These are phyloP conservation scores for Siphamia tubifer DNA, from an alignment of 2,113 vertebrate genomes.

Conservation along the genomic window DNA sequence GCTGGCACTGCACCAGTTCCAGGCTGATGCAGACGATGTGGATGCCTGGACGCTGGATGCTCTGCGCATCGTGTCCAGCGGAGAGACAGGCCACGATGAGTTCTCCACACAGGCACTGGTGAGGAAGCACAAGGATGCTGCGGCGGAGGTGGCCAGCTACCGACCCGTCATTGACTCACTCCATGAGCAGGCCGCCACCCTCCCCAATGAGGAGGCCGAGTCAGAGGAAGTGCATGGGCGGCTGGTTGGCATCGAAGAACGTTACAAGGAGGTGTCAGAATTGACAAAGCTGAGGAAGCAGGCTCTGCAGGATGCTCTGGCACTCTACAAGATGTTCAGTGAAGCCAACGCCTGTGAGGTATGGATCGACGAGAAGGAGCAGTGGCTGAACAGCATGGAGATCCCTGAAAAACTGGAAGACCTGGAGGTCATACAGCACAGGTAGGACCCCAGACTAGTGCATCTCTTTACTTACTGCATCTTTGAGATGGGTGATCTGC, in stretches of 20 bases:
- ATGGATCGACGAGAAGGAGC: slow-evolving; percentile 97
- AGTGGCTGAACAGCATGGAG: slow-evolving; percentile 94
- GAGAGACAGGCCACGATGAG: slow-evolving; percentile 92
- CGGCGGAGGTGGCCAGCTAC: slow-evolving; percentile 90
- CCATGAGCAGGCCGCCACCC: slow-evolving; percentile 84
- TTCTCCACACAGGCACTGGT: slow-evolving; percentile 96
- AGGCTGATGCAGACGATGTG: slow-evolving; percentile 89
- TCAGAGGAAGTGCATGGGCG: slow-evolving; percentile 83
- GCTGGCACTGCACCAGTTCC: slow-evolving; percentile 91
- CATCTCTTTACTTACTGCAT: rapidly evolving
- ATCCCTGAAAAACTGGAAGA: slow-evolving; percentile 96
- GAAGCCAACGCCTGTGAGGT: slow-evolving; percentile 94
- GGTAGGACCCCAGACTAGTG: slow-evolving; percentile 70
- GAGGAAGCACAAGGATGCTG: slow-evolving; percentile 94
- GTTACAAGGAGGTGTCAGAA: slow-evolving; percentile 90
- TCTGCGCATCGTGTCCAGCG: slow-evolving; percentile 92
- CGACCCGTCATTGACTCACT: slow-evolving; percentile 88
- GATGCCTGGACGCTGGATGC: slow-evolving; percentile 95
- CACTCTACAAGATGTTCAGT: slow-evolving; percentile 95
- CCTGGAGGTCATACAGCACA: slow-evolving; percentile 95
- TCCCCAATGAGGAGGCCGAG: slow-evolving; percentile 79
- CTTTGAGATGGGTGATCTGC: too few relatives aligned
- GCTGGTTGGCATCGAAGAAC: slow-evolving; percentile 90
- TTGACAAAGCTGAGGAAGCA: slow-evolving; percentile 91
- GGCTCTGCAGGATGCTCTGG: slow-evolving; percentile 91